Evolutionary conservation across 1,140 invertebrate species (phyloP), one percentile per base, ranked within the genome.

Genomic region (Proales similis): DNA sequence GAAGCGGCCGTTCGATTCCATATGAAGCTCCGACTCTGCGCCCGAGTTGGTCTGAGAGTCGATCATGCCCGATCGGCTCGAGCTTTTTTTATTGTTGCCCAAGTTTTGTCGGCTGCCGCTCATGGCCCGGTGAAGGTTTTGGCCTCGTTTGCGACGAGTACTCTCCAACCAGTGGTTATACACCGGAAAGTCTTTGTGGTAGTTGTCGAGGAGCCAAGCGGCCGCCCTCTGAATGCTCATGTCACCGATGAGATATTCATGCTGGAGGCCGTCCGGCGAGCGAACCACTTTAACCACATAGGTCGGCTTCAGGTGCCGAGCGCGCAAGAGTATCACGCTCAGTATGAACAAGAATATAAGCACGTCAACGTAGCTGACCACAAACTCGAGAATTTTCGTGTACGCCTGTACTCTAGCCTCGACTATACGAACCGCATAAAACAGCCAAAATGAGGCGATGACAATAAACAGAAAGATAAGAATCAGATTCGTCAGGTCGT

Each of bases 361-460:
- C 1, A 90, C 89, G 75, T 96, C 90, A 2, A 88, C 83, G 68
- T 93, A 82, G 69, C 86, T 90, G 12, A 86, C 85, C 12, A 90
- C 86, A 75, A 92, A 94, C 65, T 84, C 83, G 3, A 95, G 89
- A 68, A 94, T 80, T 45, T 84, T 84, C 48, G 70, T 68, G 65
- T 70, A 75, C 12, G 65, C 65, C 38, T 71, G 64, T 62, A 73
- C 65, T 68, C 70, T 62, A 65, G 74, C 70, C 69, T 79, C 71
- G 65, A 79, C 63, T 66, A 90, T 83, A 80, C 93, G 85, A 39
- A 92, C 88, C 67, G 89, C 84, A 71, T 95, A 98, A 74, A 97
- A 97, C 1, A 97, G 78, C 92, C 93, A 98, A 77, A 90, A 95
- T 11, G 90, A 85, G 78, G 94, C 91, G 62, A 86, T 88, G 72